Percentiles rank a stretch among this genome's conserved stretches.
Evolutionary conservation across 2,888 invertebrate species (phyloP).

Genomic region (Amphipoea lucens): DNA sequence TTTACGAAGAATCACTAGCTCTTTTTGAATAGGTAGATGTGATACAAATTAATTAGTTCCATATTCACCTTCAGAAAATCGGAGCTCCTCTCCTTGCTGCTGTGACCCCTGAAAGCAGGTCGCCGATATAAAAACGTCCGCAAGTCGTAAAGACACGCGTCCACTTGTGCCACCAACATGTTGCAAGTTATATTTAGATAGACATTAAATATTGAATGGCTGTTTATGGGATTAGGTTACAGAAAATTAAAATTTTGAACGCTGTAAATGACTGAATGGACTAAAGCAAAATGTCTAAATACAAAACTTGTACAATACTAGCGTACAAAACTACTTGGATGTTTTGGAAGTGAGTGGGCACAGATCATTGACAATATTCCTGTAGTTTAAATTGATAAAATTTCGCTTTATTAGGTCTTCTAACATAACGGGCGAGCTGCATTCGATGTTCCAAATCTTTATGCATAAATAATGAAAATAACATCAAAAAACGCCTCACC

Average conservation of each 20-base stretch:
- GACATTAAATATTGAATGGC: constrained; percentile 39
- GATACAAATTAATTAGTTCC: not conserved
- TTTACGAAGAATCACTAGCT: too few relatives aligned
- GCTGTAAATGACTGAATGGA: not conserved
- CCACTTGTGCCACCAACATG: constrained; percentile 34
- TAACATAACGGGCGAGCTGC: not conserved
- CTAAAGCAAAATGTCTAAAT: not conserved
- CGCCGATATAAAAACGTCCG: constrained; percentile 56
- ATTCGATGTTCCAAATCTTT: not conserved
- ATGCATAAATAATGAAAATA: not conserved
- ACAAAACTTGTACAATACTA: not conserved
- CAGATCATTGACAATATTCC: not conserved
- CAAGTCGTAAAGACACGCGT: constrained; percentile 45
- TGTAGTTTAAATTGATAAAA: not conserved
- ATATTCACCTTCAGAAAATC: constrained; percentile 44
- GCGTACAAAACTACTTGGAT: not conserved
- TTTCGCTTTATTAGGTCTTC: not conserved
- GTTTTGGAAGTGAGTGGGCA: not conserved
- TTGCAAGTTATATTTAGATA: constrained; percentile 56
- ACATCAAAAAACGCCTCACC: constrained; percentile 39
- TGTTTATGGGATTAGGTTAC: constrained; percentile 45
- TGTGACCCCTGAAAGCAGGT: constrained; percentile 61
- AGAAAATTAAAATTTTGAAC: constrained; percentile 8
- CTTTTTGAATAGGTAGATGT: too few relatives aligned
- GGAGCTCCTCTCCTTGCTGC: constrained; percentile 20